Base-by-base conservation (phyloP, 2,797 vertebrate species). In the Phrynocephalus vlangalii region DNA sequence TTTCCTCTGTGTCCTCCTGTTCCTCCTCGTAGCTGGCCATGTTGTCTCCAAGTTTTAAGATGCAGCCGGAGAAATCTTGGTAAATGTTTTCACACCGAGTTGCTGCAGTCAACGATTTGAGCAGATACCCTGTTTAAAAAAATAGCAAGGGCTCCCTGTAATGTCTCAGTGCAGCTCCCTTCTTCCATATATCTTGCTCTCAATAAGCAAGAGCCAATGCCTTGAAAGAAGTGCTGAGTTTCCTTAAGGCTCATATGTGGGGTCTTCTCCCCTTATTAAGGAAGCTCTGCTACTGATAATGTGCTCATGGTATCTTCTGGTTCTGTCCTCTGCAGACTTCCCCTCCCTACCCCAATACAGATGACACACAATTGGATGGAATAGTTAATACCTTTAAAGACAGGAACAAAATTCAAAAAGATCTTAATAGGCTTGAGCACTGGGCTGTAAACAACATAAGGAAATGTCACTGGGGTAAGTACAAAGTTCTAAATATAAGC, bases 1-100 rank as follows among this genome's bases (percentile, higher is more conserved):
- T 50, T 81, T 82, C 79, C 1, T 70, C 63, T n/a, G 75, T 63
- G 1, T 80, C 77, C 7, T 2, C 56, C 30, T 90, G 79, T 70
- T 97, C 95, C 78, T 97, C 96, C 92, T 97, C 95, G 44, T 97
- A 97, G 80, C 92, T 96, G 88, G 97, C 96, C 97, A 97, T 96
- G 80, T 95, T 97, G 24, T 96, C 94, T 44, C 97, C 97, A 91
- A 97, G 95, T 91, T 96, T 96, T 92, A 97, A 96, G 90, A 97
- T 94, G 70, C 97, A 97, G 28, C 96, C 94, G 0, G 97, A 98
- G 88, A 98, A 97, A 86, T 97, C 96, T 82, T 93, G 96, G 82
- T 97, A 97, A 81, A 97, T 84, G 22, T 94, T 95, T 30, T 96
- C 92, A n/a, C 97, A 98, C 73, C 91, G 91, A 26, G 95, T 95